phyloP scores from a whole-genome alignment of 1,140 invertebrate species.

The Rhopalosiphum maidis region DNA sequence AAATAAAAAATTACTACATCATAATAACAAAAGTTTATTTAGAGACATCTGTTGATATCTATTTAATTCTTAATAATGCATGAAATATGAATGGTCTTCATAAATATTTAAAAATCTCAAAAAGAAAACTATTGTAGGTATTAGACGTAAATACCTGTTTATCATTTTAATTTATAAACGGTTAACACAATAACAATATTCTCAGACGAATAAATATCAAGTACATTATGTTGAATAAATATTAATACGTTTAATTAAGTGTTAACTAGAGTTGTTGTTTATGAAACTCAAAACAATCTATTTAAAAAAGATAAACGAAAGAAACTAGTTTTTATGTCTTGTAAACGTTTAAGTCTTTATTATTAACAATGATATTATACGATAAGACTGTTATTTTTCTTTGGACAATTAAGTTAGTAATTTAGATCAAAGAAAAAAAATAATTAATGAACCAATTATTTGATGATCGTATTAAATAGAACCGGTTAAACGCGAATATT shows the following conservation, averaged over 20 bases:
- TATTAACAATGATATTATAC: neutral
- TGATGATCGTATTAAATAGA: neutral
- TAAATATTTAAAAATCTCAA: neutral
- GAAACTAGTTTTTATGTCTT: neutral
- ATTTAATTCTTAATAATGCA: neutral
- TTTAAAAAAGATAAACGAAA: neutral
- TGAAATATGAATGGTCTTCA: neutral
- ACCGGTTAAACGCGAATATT: conserved; percentile 29
- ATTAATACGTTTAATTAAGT: neutral
- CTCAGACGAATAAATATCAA: neutral
- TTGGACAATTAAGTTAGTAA: neutral
- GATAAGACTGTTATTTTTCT: conserved; percentile 9
- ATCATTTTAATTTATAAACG: neutral
- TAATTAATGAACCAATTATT: neutral
- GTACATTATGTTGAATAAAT: neutral
- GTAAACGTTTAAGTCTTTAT: neutral
- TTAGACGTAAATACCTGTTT: neutral
- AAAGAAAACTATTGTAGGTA: neutral
- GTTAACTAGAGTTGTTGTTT: neutral
- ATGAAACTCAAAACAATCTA: neutral
- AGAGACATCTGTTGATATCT: neutral
- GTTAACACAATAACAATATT: neutral
- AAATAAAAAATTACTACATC: neutral
- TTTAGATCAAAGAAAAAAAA: neutral
- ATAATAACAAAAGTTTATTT: neutral